Evolutionary conservation across 2,113 vertebrate species (phyloP).

Genomic region (Oncorhynchus masou): DNA sequence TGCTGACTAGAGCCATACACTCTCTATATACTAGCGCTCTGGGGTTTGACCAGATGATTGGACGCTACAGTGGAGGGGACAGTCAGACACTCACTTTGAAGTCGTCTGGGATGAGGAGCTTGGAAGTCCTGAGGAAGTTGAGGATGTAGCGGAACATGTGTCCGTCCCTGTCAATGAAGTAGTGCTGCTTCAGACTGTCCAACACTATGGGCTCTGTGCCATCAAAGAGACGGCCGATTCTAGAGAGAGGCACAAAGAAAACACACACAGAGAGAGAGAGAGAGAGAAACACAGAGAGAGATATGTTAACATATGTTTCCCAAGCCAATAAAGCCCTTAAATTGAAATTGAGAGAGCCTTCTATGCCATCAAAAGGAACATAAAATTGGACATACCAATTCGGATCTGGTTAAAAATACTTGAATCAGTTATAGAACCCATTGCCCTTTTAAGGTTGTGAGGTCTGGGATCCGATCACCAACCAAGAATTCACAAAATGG

Average conservation of each 20-base stretch:
- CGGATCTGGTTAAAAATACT: no score
- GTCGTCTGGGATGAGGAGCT: constrained; percentile 98
- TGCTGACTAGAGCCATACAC: constrained; percentile 29
- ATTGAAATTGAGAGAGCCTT: no score
- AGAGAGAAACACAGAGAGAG: background rate
- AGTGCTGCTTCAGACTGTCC: constrained; percentile 99
- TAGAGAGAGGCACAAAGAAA: constrained; percentile 44
- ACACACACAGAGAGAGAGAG: background rate
- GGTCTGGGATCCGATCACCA: no score
- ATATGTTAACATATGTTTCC: no score
- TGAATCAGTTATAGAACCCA: no score
- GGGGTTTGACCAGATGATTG: constrained; percentile 58
- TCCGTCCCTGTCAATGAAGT: constrained; percentile 99
- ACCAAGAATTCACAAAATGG: no score
- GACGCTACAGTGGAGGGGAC: constrained; percentile 48
- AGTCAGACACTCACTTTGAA: constrained; percentile 89
- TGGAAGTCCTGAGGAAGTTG: constrained; percentile 98
- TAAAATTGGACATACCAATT: no score
- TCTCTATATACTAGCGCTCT: no score
- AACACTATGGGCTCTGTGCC: constrained; percentile 98
- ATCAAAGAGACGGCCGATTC: constrained; percentile 97
- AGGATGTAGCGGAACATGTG: constrained; percentile 99
- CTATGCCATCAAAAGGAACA: no score
- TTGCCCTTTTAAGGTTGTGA: no score
- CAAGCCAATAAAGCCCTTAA: no score